Percentiles rank a stretch among this genome's conserved stretches.
phyloP scores from a whole-genome alignment of 2,888 invertebrate genomes.

The Holacanthella duospinosa region DNA sequence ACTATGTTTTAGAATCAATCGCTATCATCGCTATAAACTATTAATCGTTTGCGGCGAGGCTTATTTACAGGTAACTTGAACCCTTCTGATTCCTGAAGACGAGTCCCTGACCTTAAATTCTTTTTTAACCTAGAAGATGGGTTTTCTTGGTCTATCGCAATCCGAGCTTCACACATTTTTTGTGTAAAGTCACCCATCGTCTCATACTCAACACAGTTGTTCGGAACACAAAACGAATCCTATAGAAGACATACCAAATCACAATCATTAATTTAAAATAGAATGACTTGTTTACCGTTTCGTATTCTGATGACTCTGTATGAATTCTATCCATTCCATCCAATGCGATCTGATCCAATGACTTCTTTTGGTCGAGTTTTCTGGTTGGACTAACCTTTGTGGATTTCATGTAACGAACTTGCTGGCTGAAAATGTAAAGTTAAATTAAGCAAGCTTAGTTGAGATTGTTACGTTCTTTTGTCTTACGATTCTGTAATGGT shows the following conservation, averaged over 20 bases:
- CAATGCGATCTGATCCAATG: neutral
- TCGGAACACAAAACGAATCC: conserved; percentile 57
- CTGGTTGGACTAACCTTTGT: neutral
- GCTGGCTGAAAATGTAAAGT: conserved; percentile 18
- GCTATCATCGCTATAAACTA: no score
- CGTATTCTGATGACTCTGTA: neutral
- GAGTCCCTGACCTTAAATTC: neutral
- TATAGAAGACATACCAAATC: conserved; percentile 37
- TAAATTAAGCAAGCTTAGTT: neutral
- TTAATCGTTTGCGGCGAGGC: neutral
- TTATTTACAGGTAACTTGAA: neutral
- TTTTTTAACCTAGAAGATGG: neutral
- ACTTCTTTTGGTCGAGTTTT: neutral
- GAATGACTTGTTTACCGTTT: neutral
- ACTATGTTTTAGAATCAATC: no score
- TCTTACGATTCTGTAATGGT: conserved; percentile 18
- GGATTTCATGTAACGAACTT: conserved; percentile 18
- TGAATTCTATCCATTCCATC: neutral
- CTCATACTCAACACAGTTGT: conserved; percentile 46
- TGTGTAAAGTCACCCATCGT: conserved; percentile 34
- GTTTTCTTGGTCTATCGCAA: conserved; percentile 15
- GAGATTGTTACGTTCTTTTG: neutral
- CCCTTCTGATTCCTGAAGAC: neutral
- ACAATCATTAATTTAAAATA: neutral
- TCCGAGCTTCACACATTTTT: conserved; percentile 29